These are phyloP conservation scores for Epinephelus cyanopodus DNA, from an alignment of 2,113 vertebrate species.

Conservation along the genomic window DNA sequence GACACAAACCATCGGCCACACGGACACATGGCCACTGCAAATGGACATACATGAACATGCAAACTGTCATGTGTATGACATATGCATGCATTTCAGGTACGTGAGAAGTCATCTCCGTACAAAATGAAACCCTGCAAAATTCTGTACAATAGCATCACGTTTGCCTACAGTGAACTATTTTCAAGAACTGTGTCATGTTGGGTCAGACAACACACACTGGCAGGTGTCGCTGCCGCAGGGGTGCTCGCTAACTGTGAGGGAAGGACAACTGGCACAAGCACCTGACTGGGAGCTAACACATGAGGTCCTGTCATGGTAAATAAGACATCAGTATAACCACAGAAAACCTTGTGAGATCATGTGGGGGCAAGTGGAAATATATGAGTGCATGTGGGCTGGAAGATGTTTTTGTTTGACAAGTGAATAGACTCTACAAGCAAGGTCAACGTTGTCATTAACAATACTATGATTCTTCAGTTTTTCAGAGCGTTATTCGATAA, in stretches of 20 bases:
- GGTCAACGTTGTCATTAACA: background rate
- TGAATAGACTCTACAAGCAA: background rate
- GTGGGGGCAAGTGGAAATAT: conserved; percentile 37
- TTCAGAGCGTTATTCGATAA: background rate
- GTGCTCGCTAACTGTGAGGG: conserved; percentile 61
- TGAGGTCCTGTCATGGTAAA: conserved; percentile 78
- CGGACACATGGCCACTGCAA: conserved; percentile 47
- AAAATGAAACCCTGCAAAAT: background rate
- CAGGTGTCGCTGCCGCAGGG: conserved; percentile 77
- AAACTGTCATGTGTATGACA: background rate
- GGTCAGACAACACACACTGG: conserved; percentile 68
- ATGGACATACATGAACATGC: conserved; percentile 42
- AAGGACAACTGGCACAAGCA: conserved; percentile 74
- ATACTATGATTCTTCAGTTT: background rate
- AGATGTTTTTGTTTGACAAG: background rate
- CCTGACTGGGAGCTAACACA: conserved; percentile 73
- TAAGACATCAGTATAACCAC: conserved; percentile 73
- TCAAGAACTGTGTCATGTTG: conserved; percentile 45
- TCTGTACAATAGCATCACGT: background rate
- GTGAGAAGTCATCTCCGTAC: background rate
- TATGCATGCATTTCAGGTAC: background rate
- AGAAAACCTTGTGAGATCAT: conserved; percentile 35
- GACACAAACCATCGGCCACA: conserved; percentile 71
- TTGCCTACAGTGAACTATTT: conserved; percentile 43
- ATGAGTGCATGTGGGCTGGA: background rate